A percentile compares a stretch with the other conserved stretches of the same genome.
phyloP scores from a whole-genome alignment of 2,113 vertebrate genomes.

The Xenus cinereus region DNA sequence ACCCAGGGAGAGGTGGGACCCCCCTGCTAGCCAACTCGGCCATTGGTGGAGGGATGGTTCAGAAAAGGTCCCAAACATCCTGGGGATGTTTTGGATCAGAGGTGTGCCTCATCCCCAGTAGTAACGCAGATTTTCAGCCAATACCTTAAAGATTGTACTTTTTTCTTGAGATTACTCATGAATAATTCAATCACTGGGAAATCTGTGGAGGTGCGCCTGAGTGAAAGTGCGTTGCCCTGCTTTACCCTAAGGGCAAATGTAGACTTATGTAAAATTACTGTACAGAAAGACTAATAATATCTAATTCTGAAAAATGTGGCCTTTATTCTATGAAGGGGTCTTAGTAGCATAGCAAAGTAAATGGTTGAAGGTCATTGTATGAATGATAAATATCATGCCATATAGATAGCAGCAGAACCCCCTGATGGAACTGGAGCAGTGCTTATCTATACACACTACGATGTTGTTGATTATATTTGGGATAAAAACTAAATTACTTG shows the following conservation, averaged over 20 bases:
- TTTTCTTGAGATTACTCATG: background rate
- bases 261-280: background rate
- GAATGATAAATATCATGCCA: conserved; percentile 28
- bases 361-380: conserved; percentile 25
- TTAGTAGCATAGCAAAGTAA: background rate
- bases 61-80: background rate
- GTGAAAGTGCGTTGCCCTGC: background rate
- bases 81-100: background rate
- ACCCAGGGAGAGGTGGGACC: background rate
- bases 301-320: background rate
- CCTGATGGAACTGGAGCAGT: background rate
- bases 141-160: background rate
- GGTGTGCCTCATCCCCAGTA: background rate
- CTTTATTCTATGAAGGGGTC: background rate
- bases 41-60: background rate
- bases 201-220: background rate
- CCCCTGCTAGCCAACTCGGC: accelerated
- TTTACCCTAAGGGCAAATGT: background rate
- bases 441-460: background rate
- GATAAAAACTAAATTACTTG: conserved; percentile 42
- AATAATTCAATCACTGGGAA: background rate
- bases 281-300: background rate
- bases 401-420: background rate
- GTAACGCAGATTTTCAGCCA: background rate
- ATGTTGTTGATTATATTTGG: conserved; percentile 27